phyloP scores from a whole-genome alignment of 2,113 vertebrate species.

The Oreochromis tanganicae region DNA sequence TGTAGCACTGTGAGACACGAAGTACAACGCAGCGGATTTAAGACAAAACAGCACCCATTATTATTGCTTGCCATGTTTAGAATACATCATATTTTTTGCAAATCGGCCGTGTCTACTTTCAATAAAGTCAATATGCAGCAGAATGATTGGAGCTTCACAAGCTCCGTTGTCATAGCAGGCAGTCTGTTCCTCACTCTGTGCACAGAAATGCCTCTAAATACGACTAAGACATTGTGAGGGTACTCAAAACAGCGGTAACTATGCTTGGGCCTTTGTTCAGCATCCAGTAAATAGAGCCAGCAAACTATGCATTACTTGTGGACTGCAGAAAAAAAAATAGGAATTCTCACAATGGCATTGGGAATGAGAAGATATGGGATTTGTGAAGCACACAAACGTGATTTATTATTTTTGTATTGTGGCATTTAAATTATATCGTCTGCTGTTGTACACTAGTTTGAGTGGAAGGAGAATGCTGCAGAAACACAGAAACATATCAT shows the following conservation, averaged over 20 bases:
- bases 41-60: neutral
- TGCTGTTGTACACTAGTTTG: neutral
- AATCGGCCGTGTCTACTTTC: constrained; percentile 30
- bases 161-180: constrained; percentile 31
- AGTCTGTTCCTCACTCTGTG: neutral
- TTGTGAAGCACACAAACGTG: neutral
- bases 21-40: neutral
- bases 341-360: constrained; percentile 2
- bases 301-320: neutral
- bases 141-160: constrained; percentile 20
- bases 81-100: constrained; percentile 4
- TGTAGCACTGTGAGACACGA: neutral
- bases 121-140: constrained; percentile 41
- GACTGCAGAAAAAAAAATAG: too few species aligned
- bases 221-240: neutral
- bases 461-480: neutral
- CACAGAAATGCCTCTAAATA: neutral
- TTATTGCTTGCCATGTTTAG: neutral
- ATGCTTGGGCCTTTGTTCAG: neutral
- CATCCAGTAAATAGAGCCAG: neutral
- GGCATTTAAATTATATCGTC: neutral
- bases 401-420: neutral
- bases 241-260: neutral
- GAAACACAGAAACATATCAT: neutral
- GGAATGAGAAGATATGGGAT: constrained; percentile 8